Conservation (phyloP, 1,140 invertebrate species). For the Drosophila truncata region DNA sequence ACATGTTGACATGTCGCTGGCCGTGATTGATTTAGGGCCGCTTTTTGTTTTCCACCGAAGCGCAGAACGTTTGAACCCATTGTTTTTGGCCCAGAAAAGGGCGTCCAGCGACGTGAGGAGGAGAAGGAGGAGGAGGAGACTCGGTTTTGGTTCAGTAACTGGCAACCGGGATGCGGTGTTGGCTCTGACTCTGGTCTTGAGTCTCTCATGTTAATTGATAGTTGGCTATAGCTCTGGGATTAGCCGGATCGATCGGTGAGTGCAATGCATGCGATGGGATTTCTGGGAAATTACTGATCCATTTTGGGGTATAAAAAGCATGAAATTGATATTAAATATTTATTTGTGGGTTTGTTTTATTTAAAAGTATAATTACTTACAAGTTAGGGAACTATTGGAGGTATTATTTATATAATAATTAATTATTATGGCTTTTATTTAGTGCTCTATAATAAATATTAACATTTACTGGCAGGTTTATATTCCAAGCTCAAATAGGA, state of each 20-base stretch:
- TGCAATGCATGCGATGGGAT: constrained; percentile 21
- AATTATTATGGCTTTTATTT: too few relatives aligned
- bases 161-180: background rate
- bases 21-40: constrained; percentile 79
- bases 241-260: constrained; percentile 34
- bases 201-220: constrained; percentile 63
- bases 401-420: too few relatives aligned
- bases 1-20: constrained; percentile 74
- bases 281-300: constrained; percentile 23
- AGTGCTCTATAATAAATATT: too few relatives aligned
- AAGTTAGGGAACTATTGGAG: too few relatives aligned
- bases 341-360: background rate
- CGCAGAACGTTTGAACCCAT: constrained; percentile 80
- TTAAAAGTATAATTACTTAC: too few relatives aligned
- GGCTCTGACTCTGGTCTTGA: background rate
- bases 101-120: constrained; percentile 35
- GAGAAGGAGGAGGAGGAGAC: too few relatives aligned
- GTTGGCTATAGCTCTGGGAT: constrained; percentile 25
- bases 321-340: background rate
- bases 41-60: constrained; percentile 80
- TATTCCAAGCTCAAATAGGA: too few relatives aligned
- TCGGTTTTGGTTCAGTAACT: background rate
- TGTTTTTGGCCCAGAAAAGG: constrained; percentile 79
- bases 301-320: background rate
- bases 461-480: too few relatives aligned